Evolutionary conservation across 2,797 vertebrate genomes (phyloP), one percentile per base, ranked within the genome.

Genomic region (Coilia nasus): DNA sequence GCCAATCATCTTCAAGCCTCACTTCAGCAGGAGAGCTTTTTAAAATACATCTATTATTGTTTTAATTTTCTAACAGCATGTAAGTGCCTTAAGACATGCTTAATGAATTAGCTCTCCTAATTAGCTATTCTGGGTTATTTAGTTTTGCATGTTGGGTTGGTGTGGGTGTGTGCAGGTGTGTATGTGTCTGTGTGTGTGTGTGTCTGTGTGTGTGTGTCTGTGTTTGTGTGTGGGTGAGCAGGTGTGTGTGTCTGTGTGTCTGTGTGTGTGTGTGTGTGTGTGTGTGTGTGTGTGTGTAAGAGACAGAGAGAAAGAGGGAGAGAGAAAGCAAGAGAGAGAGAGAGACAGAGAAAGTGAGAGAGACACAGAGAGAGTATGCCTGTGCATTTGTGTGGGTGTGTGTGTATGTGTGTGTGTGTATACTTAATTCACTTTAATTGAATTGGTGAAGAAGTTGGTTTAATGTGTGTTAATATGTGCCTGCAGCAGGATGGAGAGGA

Each of bases 391-490:
- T 62, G 60, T 31, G 25, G 9, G 25, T 31, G 25, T 71, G 11
- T 31, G 64, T 71, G 64, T 17, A 1, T 28, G 28, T 17, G 67
- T 41, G 4, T 35, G 15, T 75, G 67, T 75, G 28, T 75, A 41
- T 59, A 92, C 92, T 92, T 95, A 93, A 94, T 94, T 93, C 82
- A 82, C 81, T 87, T 87, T 89, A 82, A 93, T 90, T 90, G 90
- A 94, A 94, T 91, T 94, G 90, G 94, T 94, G 86, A 91, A 87
- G 91, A 90, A 87, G 87, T 81, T 90, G 81, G 85, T 88, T 87
- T 90, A 86, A 92, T 94, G 88, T 91, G 90, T 92, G 94, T 94
- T 95, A 93, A 92, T 89, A 92, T 90, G 88, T 86, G 90, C 93
- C 89, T 1, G 82, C 86, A 90, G 92, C 90, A 89, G 89, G 85